A percentile compares a stretch with the other conserved stretches of the same genome.
Evolutionary conservation across 2,797 vertebrate species (phyloP).

Genomic region (Cossypha heuglini): DNA sequence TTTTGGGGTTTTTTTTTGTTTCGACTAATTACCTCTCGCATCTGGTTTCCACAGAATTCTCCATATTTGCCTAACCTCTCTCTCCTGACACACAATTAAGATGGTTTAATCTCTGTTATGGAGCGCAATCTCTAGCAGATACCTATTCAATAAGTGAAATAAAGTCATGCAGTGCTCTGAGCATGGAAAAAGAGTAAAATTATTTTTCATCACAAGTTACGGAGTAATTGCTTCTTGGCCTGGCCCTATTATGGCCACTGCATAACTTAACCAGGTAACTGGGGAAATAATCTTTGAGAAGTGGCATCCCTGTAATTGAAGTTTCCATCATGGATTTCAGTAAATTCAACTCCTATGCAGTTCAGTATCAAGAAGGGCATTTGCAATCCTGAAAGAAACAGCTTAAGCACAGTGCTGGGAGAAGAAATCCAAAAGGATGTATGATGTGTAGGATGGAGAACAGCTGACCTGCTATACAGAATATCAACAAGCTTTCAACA

Average conservation of each 20-base stretch:
- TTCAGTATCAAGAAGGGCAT: background rate
- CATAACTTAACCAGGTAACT: background rate
- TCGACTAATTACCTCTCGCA: rapidly evolving
- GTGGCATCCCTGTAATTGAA: background rate
- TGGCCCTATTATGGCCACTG: background rate
- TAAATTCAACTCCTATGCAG: background rate
- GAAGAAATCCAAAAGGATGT: slow-evolving; percentile 14
- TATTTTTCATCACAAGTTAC: background rate
- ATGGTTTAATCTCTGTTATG: background rate
- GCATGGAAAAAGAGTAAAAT: background rate
- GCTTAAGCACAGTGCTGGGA: background rate
- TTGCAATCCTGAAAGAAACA: slow-evolving; percentile 19
- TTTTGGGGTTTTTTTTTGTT: background rate
- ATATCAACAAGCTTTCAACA: slow-evolving; percentile 54
- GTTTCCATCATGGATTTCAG: background rate
- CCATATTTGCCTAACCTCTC: background rate
- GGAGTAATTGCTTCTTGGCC: background rate
- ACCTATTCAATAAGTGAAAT: background rate
- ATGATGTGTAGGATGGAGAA: slow-evolving; percentile 32
- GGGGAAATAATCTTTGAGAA: background rate
- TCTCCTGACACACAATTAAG: background rate
- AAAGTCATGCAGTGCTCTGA: background rate
- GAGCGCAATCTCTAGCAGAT: background rate
- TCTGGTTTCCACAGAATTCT: background rate
- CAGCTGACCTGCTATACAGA: slow-evolving; percentile 55